phyloP scores from a whole-genome alignment of 2,888 invertebrate genomes.

The Oscheius myriophilus region DNA sequence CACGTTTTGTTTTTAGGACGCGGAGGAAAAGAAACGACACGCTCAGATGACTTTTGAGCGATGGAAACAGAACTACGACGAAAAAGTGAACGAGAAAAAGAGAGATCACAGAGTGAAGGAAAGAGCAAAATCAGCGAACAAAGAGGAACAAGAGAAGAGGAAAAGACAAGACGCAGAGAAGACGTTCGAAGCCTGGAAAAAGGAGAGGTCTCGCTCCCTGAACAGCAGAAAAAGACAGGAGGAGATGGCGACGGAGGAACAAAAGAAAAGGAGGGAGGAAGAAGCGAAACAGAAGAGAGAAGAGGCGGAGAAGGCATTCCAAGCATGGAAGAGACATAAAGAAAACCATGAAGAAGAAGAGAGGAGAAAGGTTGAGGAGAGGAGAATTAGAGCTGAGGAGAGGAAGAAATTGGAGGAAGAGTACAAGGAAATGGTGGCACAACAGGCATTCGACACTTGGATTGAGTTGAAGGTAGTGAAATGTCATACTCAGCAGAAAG shows the following conservation, averaged over 20 bases:
- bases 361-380: conserved; percentile 1
- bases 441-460: conserved; percentile 49
- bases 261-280: conserved; percentile 6
- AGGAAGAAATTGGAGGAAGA: conserved; percentile 8
- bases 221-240: conserved; percentile 27
- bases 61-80: conserved; percentile 41
- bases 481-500: background rate
- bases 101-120: background rate
- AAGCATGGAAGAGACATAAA: conserved; percentile 22
- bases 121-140: background rate
- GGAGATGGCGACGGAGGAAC: background rate
- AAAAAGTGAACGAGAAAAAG: conserved; percentile 11
- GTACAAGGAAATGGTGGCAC: conserved; percentile 35
- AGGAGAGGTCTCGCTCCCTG: conserved; percentile 36
- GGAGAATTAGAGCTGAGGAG: background rate
- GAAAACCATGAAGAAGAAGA: conserved; percentile 14
- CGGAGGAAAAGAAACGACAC: conserved; percentile 40
- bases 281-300: conserved; percentile 1
- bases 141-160: conserved; percentile 33
- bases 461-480: conserved; percentile 40
- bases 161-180: conserved; percentile 17
- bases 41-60: conserved; percentile 37
- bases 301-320: background rate
- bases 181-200: conserved; percentile 43
- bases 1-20: no score